Evolutionary conservation across 2,113 vertebrate genomes (phyloP).

Genomic region (Crotalus horridus): DNA sequence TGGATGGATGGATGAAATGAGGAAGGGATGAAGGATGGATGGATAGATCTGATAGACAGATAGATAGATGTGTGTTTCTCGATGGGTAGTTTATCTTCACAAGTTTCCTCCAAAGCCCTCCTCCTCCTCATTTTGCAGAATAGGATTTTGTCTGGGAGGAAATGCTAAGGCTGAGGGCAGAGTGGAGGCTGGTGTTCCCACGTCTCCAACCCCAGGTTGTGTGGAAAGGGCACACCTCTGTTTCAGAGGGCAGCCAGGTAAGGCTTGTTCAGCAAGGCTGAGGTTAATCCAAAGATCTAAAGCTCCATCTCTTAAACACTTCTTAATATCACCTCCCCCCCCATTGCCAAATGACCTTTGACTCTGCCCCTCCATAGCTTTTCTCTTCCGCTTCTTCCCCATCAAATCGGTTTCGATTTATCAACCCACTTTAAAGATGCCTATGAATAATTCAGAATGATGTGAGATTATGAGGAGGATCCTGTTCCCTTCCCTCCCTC

Average conservation of each 20-base stretch:
- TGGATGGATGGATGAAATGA: no score
- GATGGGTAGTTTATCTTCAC: no score
- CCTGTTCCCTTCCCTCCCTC: constrained; percentile 17
- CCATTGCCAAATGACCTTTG: constrained; percentile 56
- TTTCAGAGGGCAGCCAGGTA: not conserved
- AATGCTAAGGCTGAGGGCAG: no score
- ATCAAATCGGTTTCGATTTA: constrained; percentile 74
- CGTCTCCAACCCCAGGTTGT: not conserved
- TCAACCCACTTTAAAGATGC: constrained; percentile 76
- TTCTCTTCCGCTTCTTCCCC: constrained; percentile 45
- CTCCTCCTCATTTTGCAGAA: not conserved
- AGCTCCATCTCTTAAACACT: constrained; percentile 83
- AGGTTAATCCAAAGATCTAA: constrained; percentile 58
- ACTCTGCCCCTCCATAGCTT: no score
- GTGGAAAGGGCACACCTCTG: not conserved
- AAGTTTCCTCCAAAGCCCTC: not conserved
- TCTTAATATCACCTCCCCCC: constrained; percentile 73
- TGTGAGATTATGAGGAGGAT: constrained; percentile 55
- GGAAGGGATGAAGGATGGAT: no score
- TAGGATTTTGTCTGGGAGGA: not conserved
- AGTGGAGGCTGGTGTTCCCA: not conserved
- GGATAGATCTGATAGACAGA: no score
- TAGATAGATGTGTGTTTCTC: no score
- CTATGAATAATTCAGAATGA: constrained; percentile 91
- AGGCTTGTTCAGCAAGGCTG: not conserved